phyloP scores from a whole-genome alignment of 2,797 vertebrate genomes.

The Oreochromis grahami region DNA sequence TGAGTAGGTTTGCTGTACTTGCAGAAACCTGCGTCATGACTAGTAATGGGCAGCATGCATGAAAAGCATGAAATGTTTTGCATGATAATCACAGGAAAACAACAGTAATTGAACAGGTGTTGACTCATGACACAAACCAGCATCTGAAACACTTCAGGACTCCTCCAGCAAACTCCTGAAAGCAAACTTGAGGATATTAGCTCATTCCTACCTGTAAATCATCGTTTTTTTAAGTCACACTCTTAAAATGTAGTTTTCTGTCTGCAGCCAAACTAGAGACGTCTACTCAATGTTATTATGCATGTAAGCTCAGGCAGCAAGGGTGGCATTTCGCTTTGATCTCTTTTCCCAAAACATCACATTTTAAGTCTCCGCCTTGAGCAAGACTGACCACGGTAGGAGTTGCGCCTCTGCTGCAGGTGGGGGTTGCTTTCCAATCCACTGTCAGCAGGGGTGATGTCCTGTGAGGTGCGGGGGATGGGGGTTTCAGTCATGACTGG shows the following conservation, averaged over 20 bases:
- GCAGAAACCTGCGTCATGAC: not conserved
- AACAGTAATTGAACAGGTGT: not conserved
- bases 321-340: slow-evolving; percentile 26
- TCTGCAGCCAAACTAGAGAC: slow-evolving; percentile 2
- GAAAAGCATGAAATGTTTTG: slow-evolving; percentile 65
- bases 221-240: not conserved
- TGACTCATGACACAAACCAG: slow-evolving; percentile 2
- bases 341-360: slow-evolving; percentile 2
- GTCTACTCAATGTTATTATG: slow-evolving; percentile 17
- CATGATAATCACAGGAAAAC: slow-evolving; percentile 34
- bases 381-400: slow-evolving; percentile 86
- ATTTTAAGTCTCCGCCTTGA: not conserved
- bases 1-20: not conserved
- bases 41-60: slow-evolving; percentile 18
- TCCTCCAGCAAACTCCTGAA: not conserved
- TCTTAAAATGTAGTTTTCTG: slow-evolving; percentile 1
- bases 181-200: not conserved
- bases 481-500: slow-evolving; percentile 97
- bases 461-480: slow-evolving; percentile 93
- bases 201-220: not conserved
- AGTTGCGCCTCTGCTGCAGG: slow-evolving; percentile 93
- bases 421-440: slow-evolving; percentile 86
- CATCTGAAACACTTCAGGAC: not conserved
- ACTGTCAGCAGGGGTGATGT: slow-evolving; percentile 92
- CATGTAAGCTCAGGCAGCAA: slow-evolving; percentile 1